Percentiles rank a stretch among this genome's conserved stretches.
Conservation (phyloP, 1,140 invertebrate genomes). For the Argopecten irradians region DNA sequence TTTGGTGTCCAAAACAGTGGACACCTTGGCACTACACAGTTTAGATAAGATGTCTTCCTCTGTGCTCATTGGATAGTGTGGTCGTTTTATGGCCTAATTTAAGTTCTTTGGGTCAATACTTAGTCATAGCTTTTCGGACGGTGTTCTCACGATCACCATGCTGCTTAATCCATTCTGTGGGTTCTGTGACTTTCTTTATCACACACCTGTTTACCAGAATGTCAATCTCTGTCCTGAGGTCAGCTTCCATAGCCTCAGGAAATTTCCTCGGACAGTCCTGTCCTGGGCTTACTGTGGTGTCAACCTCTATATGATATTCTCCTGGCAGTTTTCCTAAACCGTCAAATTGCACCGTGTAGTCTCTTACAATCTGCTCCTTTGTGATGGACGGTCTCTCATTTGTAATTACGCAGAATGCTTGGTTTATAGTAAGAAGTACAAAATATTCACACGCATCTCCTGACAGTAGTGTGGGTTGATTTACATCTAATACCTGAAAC, state of each 20-base stretch:
- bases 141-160: conserved; percentile 76
- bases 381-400: not conserved
- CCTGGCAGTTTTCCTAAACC: conserved; percentile 44
- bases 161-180: conserved; percentile 78
- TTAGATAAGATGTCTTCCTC: conserved; percentile 55
- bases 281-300: conserved; percentile 52
- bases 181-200: conserved; percentile 58
- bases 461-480: conserved; percentile 32
- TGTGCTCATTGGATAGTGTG: conserved; percentile 45
- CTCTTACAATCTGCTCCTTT: conserved; percentile 30
- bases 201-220: conserved; percentile 41
- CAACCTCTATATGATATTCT: conserved; percentile 60
- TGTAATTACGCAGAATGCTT: not conserved
- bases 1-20: conserved; percentile 77
- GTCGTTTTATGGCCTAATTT: conserved; percentile 50
- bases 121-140: conserved; percentile 65
- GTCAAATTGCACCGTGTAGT: conserved; percentile 54
- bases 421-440: not conserved
- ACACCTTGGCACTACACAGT: conserved; percentile 74
- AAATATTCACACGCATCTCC: conserved; percentile 1
- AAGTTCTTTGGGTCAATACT: conserved; percentile 50
- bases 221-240: conserved; percentile 39
- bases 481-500: conserved; percentile 24
- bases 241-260: conserved; percentile 52
- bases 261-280: conserved; percentile 59